Base-by-base conservation (phyloP, 2,113 vertebrate species). In the Pleuronectes platessa region DNA sequence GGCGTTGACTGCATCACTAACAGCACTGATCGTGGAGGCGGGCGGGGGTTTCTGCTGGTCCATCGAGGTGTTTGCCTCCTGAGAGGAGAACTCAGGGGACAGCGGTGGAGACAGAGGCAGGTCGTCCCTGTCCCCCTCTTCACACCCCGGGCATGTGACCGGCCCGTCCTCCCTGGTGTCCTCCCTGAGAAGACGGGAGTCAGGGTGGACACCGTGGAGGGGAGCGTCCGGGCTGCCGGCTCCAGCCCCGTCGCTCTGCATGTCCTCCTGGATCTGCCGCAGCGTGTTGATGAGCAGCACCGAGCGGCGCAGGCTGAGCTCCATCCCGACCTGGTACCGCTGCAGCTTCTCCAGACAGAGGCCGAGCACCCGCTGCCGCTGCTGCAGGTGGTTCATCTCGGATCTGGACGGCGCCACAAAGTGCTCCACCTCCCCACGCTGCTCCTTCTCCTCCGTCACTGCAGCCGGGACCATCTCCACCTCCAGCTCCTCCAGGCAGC, bases 271-370 rank as follows among this genome's bases (percentile, higher is more conserved):
- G 31, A 97, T 95, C 85, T 96, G 95, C 85, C 94, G 81, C 20
- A 96, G 94, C 3, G 95, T 96, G 93, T 97, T 96, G 90, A 95
- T 90, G 74, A 96, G 95, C 74, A 97, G 94, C 73, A 97, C 96
- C 0, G 96, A 96, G 76, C 95, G 95, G 23, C 95, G 95, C 73
- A 97, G 87, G 90, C 96, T 96, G 10, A 95, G 96, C 92, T 96
- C 95, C 89, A 94, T 86, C 71, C 95, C 90, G 73, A 91, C 94
- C 88, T 93, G 95, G 88, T 95, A 95, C 0, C 91, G 93, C 85
- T 95, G 95, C 24, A 97, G 82, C 89, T 96, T 97, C 92, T 95
- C 92, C 93, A 97, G 79, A 89, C 96, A 96, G 90, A 97, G 94
- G 68, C 95, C 93, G 10, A 97, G 95, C 85, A 97, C 94, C 86